Evolutionary conservation across 2,888 invertebrate species (phyloP), one percentile per base, ranked within the genome.

Genomic region (Disparrhopalites patrizii): DNA sequence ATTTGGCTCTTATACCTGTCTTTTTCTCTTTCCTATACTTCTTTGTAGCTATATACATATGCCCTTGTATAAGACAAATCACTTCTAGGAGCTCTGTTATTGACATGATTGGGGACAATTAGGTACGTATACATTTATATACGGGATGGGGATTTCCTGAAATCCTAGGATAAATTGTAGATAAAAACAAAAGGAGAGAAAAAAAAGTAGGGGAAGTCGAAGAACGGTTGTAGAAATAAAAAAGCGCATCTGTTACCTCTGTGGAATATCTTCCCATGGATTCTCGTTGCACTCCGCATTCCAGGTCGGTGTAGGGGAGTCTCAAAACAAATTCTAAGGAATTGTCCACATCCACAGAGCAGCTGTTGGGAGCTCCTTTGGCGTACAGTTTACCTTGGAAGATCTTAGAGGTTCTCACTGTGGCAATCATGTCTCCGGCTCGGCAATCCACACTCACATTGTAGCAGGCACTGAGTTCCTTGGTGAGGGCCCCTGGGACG

Each of bases 381-480:
- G 93, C 93, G 81, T 95, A 95, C 73, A 95, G 90, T 81, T 94
- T 94, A 73, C 94, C 94, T 79, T 91, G 91, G 82, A 94, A 94
- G 67, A 94, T 82, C 80, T 91, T 92, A 73, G 90, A 92, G 64
- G 94, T 94, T 80, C 91, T 90, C 77, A 94, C 93, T 74, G 88
- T 86, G 38, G 93, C 93, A 67, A 93, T 86, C 94, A 95, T 94
- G 79, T 94, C 93, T 62, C 92, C 90, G 30, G 91, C 86, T 64
- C 92, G 87, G 78, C 94, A 95, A 80, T 93, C 92, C 78, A 94
- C 92, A 75, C 90, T 91, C 55, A 94, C 93, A 81, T 94, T 94
- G 84, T 94, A 94, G 80, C 94, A 95, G 27, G 93, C 92, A 75
- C 91, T 90, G 73, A 94, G 81, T 81, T 94, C 94, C 81, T 91